phyloP scores from a whole-genome alignment of 2,113 vertebrate genomes.

The Leucopsar rothschildi region DNA sequence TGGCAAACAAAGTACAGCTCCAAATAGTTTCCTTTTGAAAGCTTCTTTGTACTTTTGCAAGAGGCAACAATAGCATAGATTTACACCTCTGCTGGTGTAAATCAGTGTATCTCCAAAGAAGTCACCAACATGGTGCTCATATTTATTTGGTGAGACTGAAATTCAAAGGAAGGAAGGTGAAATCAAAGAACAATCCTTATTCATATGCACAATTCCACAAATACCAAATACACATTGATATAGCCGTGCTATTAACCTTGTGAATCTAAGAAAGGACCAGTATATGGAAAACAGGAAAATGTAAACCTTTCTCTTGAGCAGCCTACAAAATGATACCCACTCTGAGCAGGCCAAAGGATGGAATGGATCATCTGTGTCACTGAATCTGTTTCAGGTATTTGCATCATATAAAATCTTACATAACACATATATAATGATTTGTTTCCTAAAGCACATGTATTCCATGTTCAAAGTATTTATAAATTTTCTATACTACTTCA shows the following conservation, averaged over 20 bases:
- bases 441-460: neutral
- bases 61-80: neutral
- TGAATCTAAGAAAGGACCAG: neutral
- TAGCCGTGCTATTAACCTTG: neutral
- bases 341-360: neutral
- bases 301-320: neutral
- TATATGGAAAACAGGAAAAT: neutral
- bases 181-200: neutral
- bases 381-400: neutral
- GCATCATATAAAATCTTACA: neutral
- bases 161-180: neutral
- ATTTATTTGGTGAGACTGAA: neutral
- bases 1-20: neutral
- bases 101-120: neutral
- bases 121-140: neutral
- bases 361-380: neutral
- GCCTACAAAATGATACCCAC: neutral
- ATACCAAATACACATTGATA: neutral
- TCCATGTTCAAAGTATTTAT: neutral
- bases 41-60: neutral
- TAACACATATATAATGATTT: neutral
- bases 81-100: neutral
- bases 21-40: neutral
- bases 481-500: neutral
- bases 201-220: neutral